phyloP scores from a whole-genome alignment of 1,140 invertebrate genomes.

The Anagrus nilaparvatae region DNA sequence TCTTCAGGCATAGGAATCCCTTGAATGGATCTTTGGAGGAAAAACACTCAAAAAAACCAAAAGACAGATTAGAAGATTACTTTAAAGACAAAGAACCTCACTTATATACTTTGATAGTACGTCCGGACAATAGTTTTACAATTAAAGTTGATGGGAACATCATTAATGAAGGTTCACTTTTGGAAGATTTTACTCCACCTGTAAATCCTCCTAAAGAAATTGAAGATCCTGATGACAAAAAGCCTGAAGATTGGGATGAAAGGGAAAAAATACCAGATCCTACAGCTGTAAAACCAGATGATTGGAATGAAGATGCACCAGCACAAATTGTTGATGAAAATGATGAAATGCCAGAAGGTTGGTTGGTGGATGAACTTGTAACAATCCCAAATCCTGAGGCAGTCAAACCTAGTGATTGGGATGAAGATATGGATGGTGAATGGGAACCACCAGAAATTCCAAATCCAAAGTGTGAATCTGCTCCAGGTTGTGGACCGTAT shows the following conservation, averaged over 20 bases:
- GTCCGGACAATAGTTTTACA: constrained; percentile 78
- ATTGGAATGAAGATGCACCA: constrained; percentile 92
- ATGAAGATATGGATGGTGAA: constrained; percentile 95
- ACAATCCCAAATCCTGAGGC: constrained; percentile 83
- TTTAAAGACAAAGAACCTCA: constrained; percentile 95
- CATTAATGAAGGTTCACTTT: constrained; percentile 73
- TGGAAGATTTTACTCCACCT: constrained; percentile 84
- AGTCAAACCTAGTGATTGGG: constrained; percentile 89
- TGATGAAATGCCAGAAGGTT: constrained; percentile 81
- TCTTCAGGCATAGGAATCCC: constrained; percentile 93
- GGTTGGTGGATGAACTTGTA: constrained; percentile 87
- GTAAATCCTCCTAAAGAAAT: constrained; percentile 94
- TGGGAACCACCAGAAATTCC: constrained; percentile 92
- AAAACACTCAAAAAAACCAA: constrained; percentile 86
- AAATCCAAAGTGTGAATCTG: constrained; percentile 80
- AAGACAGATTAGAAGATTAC: constrained; percentile 72
- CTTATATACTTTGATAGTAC: constrained; percentile 82
- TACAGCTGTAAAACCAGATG: constrained; percentile 76
- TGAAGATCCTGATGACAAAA: constrained; percentile 83
- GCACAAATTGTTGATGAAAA: constrained; percentile 80
- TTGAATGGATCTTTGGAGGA: constrained; percentile 80
- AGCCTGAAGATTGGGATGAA: constrained; percentile 95
- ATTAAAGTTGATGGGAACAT: constrained; percentile 63
- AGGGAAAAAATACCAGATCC: constrained; percentile 91
- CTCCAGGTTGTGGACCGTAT: constrained; percentile 87